These are phyloP conservation scores for Phortica okadai DNA, from an alignment of 2,888 invertebrate species.

Conservation along the genomic window DNA sequence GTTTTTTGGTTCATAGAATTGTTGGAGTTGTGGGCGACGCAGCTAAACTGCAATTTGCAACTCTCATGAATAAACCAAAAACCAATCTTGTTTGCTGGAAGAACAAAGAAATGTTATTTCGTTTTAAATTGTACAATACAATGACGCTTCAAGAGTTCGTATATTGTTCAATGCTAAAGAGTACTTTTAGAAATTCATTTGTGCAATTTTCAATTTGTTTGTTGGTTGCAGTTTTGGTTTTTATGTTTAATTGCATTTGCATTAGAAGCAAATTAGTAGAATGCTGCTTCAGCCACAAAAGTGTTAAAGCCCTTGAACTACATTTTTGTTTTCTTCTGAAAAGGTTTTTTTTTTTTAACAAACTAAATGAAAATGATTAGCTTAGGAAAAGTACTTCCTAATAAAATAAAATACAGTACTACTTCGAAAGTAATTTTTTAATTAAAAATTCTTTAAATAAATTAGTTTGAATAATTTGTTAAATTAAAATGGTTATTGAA, in stretches of 20 bases:
- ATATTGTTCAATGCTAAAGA: not conserved
- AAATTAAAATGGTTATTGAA: too few species aligned
- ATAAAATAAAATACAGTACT: too few species aligned
- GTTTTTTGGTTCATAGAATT: too few species aligned
- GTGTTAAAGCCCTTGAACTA: slow-evolving; percentile 49
- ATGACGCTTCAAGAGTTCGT: not conserved
- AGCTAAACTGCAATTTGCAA: too few species aligned
- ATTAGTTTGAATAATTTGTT: too few species aligned
- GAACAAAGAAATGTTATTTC: not conserved
- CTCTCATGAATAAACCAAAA: too few species aligned
- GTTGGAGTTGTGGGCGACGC: too few species aligned
- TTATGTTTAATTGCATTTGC: not conserved
- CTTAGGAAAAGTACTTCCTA: not conserved
- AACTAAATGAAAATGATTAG: slow-evolving; percentile 4
- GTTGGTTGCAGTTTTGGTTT: not conserved
- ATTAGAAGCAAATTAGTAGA: not conserved
- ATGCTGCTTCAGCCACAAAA: not conserved
- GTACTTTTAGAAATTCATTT: not conserved
- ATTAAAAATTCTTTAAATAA: too few species aligned
- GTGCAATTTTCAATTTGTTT: not conserved
- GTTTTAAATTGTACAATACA: not conserved
- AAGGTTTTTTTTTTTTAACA: slow-evolving; percentile 9
- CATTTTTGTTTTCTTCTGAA: slow-evolving; percentile 26
- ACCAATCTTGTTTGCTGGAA: too few species aligned
- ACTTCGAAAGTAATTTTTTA: too few species aligned